Evolutionary conservation across 2,888 invertebrate genomes (phyloP), one percentile per base, ranked within the genome.

Genomic region (Dascillus cervinus): DNA sequence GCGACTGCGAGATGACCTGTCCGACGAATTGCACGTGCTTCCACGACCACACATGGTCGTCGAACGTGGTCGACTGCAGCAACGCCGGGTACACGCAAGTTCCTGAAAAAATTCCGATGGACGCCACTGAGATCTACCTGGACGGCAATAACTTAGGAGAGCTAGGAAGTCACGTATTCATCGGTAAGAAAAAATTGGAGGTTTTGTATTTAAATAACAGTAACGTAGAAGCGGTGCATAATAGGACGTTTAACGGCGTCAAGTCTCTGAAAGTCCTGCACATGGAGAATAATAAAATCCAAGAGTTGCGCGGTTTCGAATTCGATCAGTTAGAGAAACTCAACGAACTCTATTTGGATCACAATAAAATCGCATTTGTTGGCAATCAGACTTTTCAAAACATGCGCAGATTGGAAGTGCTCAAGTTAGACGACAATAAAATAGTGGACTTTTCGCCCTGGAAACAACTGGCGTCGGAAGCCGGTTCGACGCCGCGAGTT

Each of bases 1-100:
- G 89, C 67, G 89, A 90, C 68, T 89, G 89, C 66, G 83, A 87
- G 72, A 88, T 87, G 82, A 84, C 83, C 50, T 90, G 89, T 63
- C 89, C 89, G 45, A 76, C 77, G 62, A 82, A 80, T 62, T 90
- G 89, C 65, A 79, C 80, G 46, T 90, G 89, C 62, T 89, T 80
- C 71, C 85, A 86, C 69, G 88, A 89, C 69, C 79, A 82, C 64
- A 79, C 81, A 50, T 88, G 87, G 84, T 76, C 78, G 50, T 80
- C 82, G 57, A 87, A 87, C 70, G 82, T 87, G 33, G 85, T 87
- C 46, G 84, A 85, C 69, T 87, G 87, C 68, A 81, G 82, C 49
- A 77, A 73, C 56, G 78, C 79, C 47, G 79, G 76, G 44, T 81
- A 81, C 66, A 78, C 75, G 55, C 71, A 71, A 60, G 81, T 87